These are phyloP conservation scores for Lasiurus borealis DNA, from an alignment of 2,113 vertebrate genomes.

Conservation along the genomic window DNA sequence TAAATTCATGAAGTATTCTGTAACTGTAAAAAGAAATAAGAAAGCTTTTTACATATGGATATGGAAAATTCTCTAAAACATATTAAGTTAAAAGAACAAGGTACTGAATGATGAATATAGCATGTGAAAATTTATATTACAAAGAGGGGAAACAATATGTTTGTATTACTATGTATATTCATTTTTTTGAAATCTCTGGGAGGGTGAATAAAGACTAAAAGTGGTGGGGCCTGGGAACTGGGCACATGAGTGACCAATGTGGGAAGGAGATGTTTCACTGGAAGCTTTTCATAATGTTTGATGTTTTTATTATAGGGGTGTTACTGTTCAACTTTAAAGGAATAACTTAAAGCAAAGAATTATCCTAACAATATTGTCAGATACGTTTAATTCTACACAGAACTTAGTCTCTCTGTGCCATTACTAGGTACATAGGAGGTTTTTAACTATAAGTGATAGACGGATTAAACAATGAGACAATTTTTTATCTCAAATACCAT, in stretches of 20 bases:
- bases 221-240: neutral
- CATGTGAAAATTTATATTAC: neutral
- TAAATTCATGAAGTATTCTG: neutral
- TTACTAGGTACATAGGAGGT: neutral
- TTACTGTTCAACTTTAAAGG: neutral
- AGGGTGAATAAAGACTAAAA: conserved; percentile 21
- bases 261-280: neutral
- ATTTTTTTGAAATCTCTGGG: conserved; percentile 7
- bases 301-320: neutral
- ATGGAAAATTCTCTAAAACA: conserved; percentile 5
- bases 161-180: conserved; percentile 1
- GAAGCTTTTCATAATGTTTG: neutral
- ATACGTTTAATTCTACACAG: neutral
- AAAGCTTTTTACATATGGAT: neutral
- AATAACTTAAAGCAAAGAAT: conserved; percentile 51
- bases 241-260: neutral
- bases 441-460: neutral
- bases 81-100: neutral
- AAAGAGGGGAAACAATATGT: neutral
- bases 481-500: conserved; percentile 32
- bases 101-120: neutral
- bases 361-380: neutral
- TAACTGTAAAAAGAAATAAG: conserved; percentile 12
- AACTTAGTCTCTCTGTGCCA: neutral
- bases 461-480: neutral